Percentiles rank a stretch among this genome's conserved stretches.
Evolutionary conservation across 2,888 invertebrate species (phyloP).

Genomic region (Lysandra coridon): DNA sequence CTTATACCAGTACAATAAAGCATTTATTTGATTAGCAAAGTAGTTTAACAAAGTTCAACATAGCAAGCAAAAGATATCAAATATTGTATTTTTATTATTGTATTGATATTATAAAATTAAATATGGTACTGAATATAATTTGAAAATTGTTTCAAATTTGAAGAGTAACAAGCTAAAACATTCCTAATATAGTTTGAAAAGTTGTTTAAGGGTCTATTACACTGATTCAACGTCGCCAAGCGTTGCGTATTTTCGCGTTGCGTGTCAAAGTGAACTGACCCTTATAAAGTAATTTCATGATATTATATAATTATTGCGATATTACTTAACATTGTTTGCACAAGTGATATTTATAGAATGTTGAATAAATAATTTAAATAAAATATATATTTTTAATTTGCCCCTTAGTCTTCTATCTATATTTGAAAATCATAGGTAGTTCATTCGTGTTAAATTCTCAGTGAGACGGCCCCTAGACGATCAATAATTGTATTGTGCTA

Average conservation of each 20-base stretch:
- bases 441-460: too few relatives aligned
- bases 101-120: neutral
- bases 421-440: too few relatives aligned
- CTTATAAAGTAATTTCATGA: neutral
- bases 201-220: neutral
- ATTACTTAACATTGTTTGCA: conserved; percentile 11
- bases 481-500: too few relatives aligned
- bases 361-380: conserved; percentile 23
- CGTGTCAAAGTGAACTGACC: neutral
- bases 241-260: neutral
- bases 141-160: neutral
- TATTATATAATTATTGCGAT: conserved; percentile 7
- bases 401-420: too few relatives aligned
- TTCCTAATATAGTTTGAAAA: neutral
- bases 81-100: neutral
- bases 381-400: neutral
- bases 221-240: neutral
- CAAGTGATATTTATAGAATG: conserved; percentile 22
- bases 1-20: conserved; percentile 27
- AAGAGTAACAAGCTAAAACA: neutral
- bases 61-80: neutral
- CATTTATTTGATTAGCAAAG: conserved; percentile 17
- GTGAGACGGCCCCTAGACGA: too few relatives aligned
- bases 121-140: neutral
- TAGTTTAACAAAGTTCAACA: neutral